A percentile compares a stretch with the other conserved stretches of the same genome.
phyloP scores from a whole-genome alignment of 2,797 vertebrate genomes.

The Cichlasoma orientale region DNA sequence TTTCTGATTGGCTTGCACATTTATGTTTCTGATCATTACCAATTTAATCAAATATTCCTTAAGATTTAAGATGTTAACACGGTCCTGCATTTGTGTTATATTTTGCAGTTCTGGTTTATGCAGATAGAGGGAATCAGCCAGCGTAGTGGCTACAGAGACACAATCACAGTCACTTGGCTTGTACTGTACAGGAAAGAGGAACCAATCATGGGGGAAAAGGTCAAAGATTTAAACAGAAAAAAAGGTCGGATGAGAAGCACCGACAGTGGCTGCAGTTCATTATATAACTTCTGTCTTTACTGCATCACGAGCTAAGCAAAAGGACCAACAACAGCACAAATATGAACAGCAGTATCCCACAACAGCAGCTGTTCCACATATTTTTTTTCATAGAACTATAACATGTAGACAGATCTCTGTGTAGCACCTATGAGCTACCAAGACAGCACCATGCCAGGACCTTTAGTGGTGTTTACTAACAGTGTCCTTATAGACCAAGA shows the following conservation, averaged over 20 bases:
- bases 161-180: background rate
- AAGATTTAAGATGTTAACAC: background rate
- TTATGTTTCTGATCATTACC: background rate
- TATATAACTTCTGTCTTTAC: background rate
- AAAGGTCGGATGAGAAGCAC: background rate
- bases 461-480: background rate
- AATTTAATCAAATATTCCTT: background rate
- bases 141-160: background rate
- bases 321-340: background rate
- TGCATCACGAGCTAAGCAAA: background rate
- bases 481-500: background rate
- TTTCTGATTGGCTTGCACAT: background rate
- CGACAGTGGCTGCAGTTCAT: background rate
- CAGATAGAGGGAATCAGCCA: background rate
- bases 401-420: background rate
- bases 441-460: background rate
- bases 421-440: background rate
- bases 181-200: background rate
- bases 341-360: background rate
- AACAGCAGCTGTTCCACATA: background rate
- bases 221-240: background rate
- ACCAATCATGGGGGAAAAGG: background rate
- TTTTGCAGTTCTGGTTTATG: too few species aligned
- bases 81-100: background rate
- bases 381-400: accelerated